Evolutionary conservation across 2,888 invertebrate genomes (phyloP).

Genomic region (Dryococelus australis): DNA sequence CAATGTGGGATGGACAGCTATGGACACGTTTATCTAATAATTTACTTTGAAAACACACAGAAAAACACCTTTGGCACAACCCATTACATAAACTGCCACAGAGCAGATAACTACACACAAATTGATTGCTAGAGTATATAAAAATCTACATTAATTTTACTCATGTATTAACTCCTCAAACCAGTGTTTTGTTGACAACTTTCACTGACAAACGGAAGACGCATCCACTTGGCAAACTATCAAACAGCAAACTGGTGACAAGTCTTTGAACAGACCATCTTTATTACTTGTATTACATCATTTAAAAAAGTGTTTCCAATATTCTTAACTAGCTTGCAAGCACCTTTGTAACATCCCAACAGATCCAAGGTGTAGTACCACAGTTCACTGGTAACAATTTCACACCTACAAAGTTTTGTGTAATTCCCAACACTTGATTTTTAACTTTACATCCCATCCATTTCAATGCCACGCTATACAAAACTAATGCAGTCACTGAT

Average conservation of each 20-base stretch:
- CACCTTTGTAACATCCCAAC: not conserved
- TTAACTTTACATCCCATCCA: too few relatives aligned
- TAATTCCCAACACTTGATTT: too few relatives aligned
- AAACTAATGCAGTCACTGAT: too few relatives aligned
- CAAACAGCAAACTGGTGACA: not conserved
- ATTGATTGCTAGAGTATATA: not conserved
- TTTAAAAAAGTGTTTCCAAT: not conserved
- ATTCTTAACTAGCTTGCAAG: not conserved
- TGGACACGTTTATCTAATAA: not conserved
- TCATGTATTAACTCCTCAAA: not conserved
- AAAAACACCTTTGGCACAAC: slow-evolving; percentile 25
- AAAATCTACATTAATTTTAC: not conserved
- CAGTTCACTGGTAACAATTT: not conserved
- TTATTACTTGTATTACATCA: not conserved
- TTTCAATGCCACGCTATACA: too few relatives aligned
- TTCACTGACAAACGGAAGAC: not conserved
- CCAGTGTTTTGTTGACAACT: not conserved
- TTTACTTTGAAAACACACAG: not conserved
- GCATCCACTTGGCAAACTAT: not conserved
- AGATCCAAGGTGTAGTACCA: not conserved
- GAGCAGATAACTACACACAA: not conserved
- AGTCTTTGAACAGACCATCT: not conserved
- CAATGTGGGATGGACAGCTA: not conserved
- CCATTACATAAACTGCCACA: slow-evolving; percentile 17
- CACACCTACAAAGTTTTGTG: too few relatives aligned